Evolutionary conservation across 2,888 invertebrate genomes (phyloP).

Genomic region (Pristionchus exspectatus): DNA sequence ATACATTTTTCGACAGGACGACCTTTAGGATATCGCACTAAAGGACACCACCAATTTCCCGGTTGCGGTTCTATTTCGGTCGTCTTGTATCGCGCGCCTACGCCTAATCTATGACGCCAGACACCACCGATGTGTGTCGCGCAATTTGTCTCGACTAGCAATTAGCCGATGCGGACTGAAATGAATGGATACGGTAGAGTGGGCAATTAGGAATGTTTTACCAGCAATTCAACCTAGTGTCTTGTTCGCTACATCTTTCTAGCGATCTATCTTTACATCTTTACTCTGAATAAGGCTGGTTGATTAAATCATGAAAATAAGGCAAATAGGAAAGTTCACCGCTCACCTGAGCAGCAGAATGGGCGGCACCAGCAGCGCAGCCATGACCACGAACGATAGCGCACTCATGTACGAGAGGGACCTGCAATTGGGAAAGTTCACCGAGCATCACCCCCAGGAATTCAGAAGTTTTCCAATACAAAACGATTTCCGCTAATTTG

Average conservation of each 20-base stretch:
- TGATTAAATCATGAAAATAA: neutral
- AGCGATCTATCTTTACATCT: neutral
- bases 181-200: neutral
- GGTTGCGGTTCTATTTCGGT: neutral
- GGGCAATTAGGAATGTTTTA: neutral
- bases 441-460: neutral
- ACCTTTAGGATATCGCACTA: conserved; percentile 10
- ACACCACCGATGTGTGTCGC: neutral
- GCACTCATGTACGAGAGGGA: conserved; percentile 40
- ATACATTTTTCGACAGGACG: conserved; percentile 6
- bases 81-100: conserved; percentile 14
- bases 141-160: neutral
- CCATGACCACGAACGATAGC: conserved; percentile 51
- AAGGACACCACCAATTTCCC: conserved; percentile 15
- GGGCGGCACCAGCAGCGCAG: conserved; percentile 51
- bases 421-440: conserved; percentile 19
- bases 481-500: neutral
- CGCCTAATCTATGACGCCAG: conserved; percentile 14
- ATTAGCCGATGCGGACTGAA: neutral
- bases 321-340: neutral
- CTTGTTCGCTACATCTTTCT: neutral
- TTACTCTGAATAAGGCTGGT: neutral
- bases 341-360: neutral
- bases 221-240: neutral
- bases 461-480: neutral